Evolutionary conservation across 2,113 vertebrate genomes (phyloP), one percentile per base, ranked within the genome.

Genomic region (Cranoglanis bouderius): DNA sequence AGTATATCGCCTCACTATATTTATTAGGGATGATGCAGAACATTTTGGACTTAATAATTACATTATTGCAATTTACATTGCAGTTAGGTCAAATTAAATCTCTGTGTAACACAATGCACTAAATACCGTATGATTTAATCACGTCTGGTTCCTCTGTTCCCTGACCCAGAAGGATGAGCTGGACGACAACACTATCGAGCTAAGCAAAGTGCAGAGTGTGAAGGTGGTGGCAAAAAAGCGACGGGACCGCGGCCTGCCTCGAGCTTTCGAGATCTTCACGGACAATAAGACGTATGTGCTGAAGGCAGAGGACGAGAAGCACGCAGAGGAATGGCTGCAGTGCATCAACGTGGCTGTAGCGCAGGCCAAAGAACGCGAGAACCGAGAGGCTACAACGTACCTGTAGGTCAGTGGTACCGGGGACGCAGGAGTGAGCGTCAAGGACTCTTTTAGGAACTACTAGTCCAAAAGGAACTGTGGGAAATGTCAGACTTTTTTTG

Each of bases 161-260:
- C 46, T 38, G 26, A 32, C n/a, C 61, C 96, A 99, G 98, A 99
- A 97, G 80, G 97, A 99, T 0, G 98, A 98, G 90, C 94, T 97
- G 2, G 97, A 99, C 0, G 97, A 97, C 85, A 94, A 96, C 67
- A 97, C 97, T 0, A 97, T 99, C 8, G 98, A 99, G 94, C 97
- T 99, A 89, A 98, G 97, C 96, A 98, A 98, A 92, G 97, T 99
- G 70, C 98, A 99, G 93, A 99, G 98, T 0, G 98, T 99, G 75
- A 98, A 97, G 87, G 97, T 92, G 14, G 96, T 99, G 87, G 92
- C 95, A 4, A 97, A 93, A 93, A 99, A 97, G 91, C 97, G 96
- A 2, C 94, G 97, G 55, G 98, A 98, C 88, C 96, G 97, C 57
- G 94, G 97, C 61, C 96, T 99, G 77, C 98, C 98, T 0, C 95